Conservation (phyloP, 1,140 invertebrate species). For the Drosophila mayri region DNA sequence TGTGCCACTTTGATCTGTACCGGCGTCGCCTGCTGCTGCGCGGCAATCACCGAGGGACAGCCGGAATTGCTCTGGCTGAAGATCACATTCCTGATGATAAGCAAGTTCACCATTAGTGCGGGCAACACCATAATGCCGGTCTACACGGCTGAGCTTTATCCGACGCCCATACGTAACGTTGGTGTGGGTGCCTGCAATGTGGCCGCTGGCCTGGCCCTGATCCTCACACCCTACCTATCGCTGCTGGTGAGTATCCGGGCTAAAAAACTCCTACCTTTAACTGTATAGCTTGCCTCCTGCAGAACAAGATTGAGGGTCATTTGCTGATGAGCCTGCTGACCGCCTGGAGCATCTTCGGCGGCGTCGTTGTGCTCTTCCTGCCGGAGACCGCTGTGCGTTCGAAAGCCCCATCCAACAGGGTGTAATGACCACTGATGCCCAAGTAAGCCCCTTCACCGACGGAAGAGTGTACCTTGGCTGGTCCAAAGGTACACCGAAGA, state of each 20-base stretch:
- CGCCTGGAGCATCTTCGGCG: conserved; percentile 85
- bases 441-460: not conserved
- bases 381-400: conserved; percentile 77
- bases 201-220: conserved; percentile 89
- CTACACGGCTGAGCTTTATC: conserved; percentile 91
- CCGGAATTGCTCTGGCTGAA: conserved; percentile 86
- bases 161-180: conserved; percentile 90
- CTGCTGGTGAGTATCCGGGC: conserved; percentile 87
- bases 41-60: conserved; percentile 86
- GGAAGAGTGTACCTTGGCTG: conserved; percentile 75
- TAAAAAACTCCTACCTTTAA: not conserved
- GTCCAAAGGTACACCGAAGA: conserved; percentile 74
- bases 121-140: conserved; percentile 91
- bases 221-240: conserved; percentile 90
- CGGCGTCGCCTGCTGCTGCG: conserved; percentile 88
- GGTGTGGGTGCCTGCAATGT: conserved; percentile 90
- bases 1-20: conserved; percentile 88
- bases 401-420: conserved; percentile 44
- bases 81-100: conserved; percentile 88
- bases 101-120: conserved; percentile 89
- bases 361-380: conserved; percentile 84
- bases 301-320: conserved; percentile 84
- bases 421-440: conserved; percentile 54
- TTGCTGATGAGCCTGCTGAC: conserved; percentile 85
- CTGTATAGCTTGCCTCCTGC: not conserved